Evolutionary conservation across 2,888 invertebrate genomes (phyloP), one percentile per base, ranked within the genome.

Genomic region (Dynastes tityus): DNA sequence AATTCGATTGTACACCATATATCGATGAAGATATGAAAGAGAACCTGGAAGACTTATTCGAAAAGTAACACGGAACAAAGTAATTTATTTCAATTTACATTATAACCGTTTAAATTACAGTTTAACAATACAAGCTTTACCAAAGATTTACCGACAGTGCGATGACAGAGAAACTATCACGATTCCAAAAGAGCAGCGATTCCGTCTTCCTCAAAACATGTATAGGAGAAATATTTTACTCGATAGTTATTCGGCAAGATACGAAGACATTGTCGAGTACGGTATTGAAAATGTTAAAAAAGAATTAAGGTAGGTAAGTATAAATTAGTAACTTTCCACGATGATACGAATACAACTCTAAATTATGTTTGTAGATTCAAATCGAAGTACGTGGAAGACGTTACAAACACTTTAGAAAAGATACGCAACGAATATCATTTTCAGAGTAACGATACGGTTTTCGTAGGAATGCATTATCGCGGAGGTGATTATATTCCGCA

Each of bases 381-480:
- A 2, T 13, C 74, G 37, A 68, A 65, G 9, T 79, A 79, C 55
- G 40, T 77, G 2, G 55, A 70, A 9, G 70, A 75, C n/a, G 76
- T 77, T 2, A 40, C 55, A 4, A 55, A 67, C 9, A 77, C 32
- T 1, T 63, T 82, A 9, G 73, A 75, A 2, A 40, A 67, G 4
- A 75, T 82, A 49, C 67, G 71, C 53, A 29, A 11, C 40, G 27
- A 22, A 2, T 71, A 76, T 64, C 9, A 73, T 61, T 49, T 78
- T 11, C 4, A 64, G 3, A 40, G 75, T n/a, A 75, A 78, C 6
- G 61, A 80, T 9, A 79, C 78, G 11, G 58, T 76, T 22, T 80
- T 80, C 70, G 79, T 80, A 2, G 81, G 81, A 6, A 78, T 79
- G 22, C 81, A 82, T 53, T 82, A 81, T 45, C 63, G 80, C 2